phyloP scores from a whole-genome alignment of 30 jellyfish, hydroid and myxozoan species.

The Aurelia aurita region DNA sequence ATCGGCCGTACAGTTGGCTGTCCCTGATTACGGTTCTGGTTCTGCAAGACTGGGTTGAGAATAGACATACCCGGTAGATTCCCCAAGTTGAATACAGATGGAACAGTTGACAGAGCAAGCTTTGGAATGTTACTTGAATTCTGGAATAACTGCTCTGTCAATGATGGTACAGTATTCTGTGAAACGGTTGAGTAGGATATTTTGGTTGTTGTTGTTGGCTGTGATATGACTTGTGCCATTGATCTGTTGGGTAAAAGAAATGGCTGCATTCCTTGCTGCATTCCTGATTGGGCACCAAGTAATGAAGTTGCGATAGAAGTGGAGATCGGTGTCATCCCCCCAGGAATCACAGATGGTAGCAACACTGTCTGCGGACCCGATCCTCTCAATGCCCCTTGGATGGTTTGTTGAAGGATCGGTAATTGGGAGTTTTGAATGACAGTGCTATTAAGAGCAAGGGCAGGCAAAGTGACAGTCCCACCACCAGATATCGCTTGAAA shows the following conservation, averaged over 20 bases:
- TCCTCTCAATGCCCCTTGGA: conserved; percentile 53
- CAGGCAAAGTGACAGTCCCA: conserved; percentile 52
- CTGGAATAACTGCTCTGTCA: conserved; percentile 69
- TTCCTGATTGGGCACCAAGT: conserved; percentile 41
- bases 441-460: conserved; percentile 34
- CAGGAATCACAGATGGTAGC: conserved; percentile 61
- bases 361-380: conserved; percentile 59
- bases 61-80: conserved; percentile 59
- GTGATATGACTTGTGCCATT: conserved; percentile 5
- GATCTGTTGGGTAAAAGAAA: conserved; percentile 55
- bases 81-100: conserved; percentile 56
- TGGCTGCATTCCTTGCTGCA: conserved; percentile 12
- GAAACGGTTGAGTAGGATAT: conserved; percentile 39
- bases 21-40: conserved; percentile 29
- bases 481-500: conserved; percentile 17
- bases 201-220: conserved; percentile 22
- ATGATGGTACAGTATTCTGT: conserved; percentile 59
- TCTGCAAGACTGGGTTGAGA: conserved; percentile 42
- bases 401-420: conserved; percentile 54
- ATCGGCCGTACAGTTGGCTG: conserved; percentile 26
- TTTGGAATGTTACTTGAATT: conserved; percentile 48
- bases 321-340: conserved; percentile 34
- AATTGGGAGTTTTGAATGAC: conserved; percentile 43
- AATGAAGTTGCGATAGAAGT: conserved; percentile 4
- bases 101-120: conserved; percentile 34